Conservation (phyloP, 2,113 vertebrate genomes). For the Pardalotus punctatus region DNA sequence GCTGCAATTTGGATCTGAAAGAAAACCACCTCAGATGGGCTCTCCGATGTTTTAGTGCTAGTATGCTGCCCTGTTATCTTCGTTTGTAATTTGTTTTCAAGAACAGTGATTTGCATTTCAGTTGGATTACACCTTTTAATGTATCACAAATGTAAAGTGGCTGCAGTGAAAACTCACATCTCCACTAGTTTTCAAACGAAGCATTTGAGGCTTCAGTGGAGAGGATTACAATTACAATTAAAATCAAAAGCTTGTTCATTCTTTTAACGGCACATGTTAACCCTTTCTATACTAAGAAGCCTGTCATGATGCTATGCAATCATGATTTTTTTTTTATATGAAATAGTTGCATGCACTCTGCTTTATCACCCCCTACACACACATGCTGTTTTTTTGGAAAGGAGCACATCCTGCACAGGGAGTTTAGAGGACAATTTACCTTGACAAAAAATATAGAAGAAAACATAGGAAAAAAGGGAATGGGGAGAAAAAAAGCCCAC, state of each 20-base stretch:
- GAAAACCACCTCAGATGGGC: conserved; percentile 57
- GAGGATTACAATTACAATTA: conserved; percentile 90
- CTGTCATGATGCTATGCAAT: neutral
- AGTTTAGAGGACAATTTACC: neutral
- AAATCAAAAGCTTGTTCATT: conserved; percentile 82
- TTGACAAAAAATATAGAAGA: neutral
- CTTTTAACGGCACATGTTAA: conserved; percentile 77
- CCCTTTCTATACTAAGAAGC: conserved; percentile 71
- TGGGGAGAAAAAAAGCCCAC: neutral
- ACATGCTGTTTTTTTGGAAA: neutral
- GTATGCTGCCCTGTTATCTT: conserved; percentile 81
- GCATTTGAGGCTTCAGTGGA: conserved; percentile 83
- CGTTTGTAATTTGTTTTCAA: conserved; percentile 90
- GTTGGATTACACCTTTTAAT: conserved; percentile 91
- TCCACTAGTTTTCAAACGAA: conserved; percentile 81
- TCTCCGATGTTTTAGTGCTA: conserved; percentile 78
- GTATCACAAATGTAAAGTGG: conserved; percentile 77
- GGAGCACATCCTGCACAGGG: neutral
- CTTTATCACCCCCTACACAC: neutral
- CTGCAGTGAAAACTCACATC: conserved; percentile 71
- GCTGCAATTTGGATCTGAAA: conserved; percentile 81
- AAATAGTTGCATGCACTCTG: neutral
- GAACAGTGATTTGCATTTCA: conserved; percentile 95
- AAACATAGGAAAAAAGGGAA: neutral
- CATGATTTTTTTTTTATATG: neutral